Base-by-base conservation (phyloP, 2,797 vertebrate genomes). In the Spatula versicolor region DNA sequence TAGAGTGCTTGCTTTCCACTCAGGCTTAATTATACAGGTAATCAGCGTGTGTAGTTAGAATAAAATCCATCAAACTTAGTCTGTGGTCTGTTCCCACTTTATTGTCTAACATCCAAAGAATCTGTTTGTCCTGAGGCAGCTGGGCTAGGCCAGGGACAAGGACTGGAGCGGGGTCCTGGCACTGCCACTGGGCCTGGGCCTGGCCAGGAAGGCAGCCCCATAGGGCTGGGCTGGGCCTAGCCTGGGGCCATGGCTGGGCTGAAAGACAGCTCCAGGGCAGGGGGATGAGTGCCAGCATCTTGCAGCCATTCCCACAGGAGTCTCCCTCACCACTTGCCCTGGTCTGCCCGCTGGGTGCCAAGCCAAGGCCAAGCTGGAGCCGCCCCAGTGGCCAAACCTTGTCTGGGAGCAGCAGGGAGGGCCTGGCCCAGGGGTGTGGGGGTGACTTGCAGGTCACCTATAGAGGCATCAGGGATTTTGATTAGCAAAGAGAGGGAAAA, bases 281-380 rank as follows among this genome's bases (percentile, higher is more conserved):
- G 4, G 26, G 19, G 5, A 17, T 14, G 5, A 63, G 35, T 39
- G 9, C 21, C 1, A 2, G 11, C 35, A 58, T 63, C 26, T 54
- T 26, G 9, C n/a, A 48, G 30, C 15, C 13, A 30, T 58, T 55
- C 30, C 54, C 30, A 11, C 54, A 19, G 30, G 54, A 31, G 30
- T 20, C 54, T 55, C 18, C 30, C 6, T 17, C 9, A 19, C 3
- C 5, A 4, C 13, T 54, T 11, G 31, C 2, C 3, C 7, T 16
- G 0, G 2, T 59, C 16, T 41, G 31, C 15, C 17, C 2, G 11
- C 37, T 8, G 21, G 22, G 10, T 1, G 0, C 31, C 26, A 11
- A 80, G 35, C 10, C 28, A 23, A 43, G 7, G 50, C 6, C 9
- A 19, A 23, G 17, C 13, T 54, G 19, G 17, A 6, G 13, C 11